These are phyloP conservation scores for Pavo muticus DNA, from an alignment of 2,113 vertebrate species.

Conservation along the genomic window DNA sequence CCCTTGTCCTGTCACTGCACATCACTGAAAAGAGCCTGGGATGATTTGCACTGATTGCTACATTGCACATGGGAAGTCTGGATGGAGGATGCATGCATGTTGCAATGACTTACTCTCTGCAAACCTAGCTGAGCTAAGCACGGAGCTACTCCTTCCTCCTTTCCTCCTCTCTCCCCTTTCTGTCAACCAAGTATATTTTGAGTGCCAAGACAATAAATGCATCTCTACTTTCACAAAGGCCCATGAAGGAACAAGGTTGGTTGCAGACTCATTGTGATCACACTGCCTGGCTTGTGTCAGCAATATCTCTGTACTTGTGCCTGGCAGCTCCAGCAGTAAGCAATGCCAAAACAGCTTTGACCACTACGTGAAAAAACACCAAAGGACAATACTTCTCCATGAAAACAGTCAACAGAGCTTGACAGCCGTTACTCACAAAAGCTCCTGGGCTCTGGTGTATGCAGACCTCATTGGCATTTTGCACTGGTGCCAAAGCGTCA, in stretches of 20 bases:
- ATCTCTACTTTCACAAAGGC: not conserved
- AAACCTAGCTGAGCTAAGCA: accelerated
- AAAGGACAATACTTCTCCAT: not conserved
- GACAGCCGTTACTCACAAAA: not conserved
- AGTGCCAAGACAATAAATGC: not conserved
- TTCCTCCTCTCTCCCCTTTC: not conserved
- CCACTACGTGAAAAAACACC: not conserved
- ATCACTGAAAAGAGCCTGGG: too few species aligned
- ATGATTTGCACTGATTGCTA: not conserved
- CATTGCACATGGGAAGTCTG: accelerated
- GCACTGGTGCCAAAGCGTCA: not conserved
- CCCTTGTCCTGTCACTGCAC: too few species aligned
- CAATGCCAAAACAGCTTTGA: conserved; percentile 37
- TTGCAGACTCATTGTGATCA: not conserved
- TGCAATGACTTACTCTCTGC: not conserved
- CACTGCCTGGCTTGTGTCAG: not conserved
- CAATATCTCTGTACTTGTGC: not conserved
- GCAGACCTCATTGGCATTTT: not conserved
- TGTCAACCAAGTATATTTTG: not conserved
- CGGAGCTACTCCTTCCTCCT: not conserved
- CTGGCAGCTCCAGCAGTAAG: not conserved
- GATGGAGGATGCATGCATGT: not conserved
- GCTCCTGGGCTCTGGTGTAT: not conserved
- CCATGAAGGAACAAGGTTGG: not conserved
- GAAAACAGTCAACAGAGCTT: not conserved